Base-by-base conservation (phyloP, 2,113 vertebrate genomes). In the Chamaetylas fuelleborni region DNA sequence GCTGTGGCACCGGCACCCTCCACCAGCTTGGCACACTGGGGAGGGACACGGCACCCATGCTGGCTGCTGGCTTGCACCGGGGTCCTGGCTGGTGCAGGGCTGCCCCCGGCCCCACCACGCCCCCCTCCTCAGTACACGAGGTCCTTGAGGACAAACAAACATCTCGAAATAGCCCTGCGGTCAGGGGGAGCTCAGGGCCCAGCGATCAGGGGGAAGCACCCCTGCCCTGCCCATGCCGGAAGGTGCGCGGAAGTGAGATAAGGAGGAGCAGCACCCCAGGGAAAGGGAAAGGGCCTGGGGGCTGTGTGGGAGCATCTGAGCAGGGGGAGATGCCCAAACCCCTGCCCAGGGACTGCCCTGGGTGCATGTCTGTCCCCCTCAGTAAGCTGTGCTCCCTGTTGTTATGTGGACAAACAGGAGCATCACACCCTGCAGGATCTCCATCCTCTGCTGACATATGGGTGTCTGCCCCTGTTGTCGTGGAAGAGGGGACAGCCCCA, bases 241-340 rank as follows among this genome's bases (percentile, higher is more conserved):
- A 92, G 70, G 65, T 34, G 31, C 50, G 1, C 19, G 96, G 97
- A 97, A 97, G 84, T 24, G 81, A 81, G 97, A 97, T 97, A 97
- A 96, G 91, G 61, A 89, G 76, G 72, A 93, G 73, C 72, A 86
- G 86, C 1, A 34, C 66, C 67, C 82, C 3, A 8, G 57, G 72
- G 65, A 94, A 80, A 87, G 74, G 62, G 78, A 90, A 60, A 80
- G 61, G 57, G 80, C 56, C 82, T 70, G 1, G 18, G 70, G 78
- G 71, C 84, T 91, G 79, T 1, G 1, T 67, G 62, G 82, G 54
- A 51, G 11, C 0, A 0, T 17, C 72, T 82, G 66, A 74, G 74
- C 33, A 15, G 18, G 19, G 38, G 12, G 50, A 3, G 26, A 31
- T 76, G 43, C 29, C 60, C 33, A 50, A 40, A 50, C 34, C 48